Base-by-base conservation (phyloP, 2,888 invertebrate genomes). In the Lasioglossum lativentre region DNA sequence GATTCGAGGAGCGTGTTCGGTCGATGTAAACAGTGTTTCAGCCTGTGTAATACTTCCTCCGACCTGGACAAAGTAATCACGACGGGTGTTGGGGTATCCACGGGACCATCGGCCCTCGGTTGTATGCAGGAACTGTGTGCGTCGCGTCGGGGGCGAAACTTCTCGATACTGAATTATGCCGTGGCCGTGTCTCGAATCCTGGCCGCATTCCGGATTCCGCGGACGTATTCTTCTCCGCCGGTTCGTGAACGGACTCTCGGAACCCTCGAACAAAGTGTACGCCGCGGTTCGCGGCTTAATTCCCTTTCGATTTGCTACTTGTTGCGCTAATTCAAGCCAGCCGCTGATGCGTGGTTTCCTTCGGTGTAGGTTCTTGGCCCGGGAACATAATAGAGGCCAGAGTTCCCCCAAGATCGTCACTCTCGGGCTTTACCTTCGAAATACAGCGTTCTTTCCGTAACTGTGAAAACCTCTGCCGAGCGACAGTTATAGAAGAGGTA, bases 21-120 rank as follows among this genome's bases (percentile, higher is more conserved):
- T 82, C 82, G 89, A 88, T 88, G 90, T 90, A 90, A 93, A 91
- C 91, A 90, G 71, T 82, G 75, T 66, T 71, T 77, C 27, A 79
- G 78, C 73, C 70, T 74, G 84, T 83, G 87, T 89, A 88, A 89
- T 92, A 91, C 90, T 91, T 90, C 86, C 86, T 78, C 84, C 72
- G 78, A 45, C 73, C 82, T 66, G 86, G 79, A 72, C 72, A 80
- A 89, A 86, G 83, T 86, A 86, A 87, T 77, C 72, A 30, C 52
- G 47, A 73, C 10, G 30, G 40, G 42, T 52, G 52, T 52, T n/a
- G 52, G 52, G 3, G 23, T 23, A n/a, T 23, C 23, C 23, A 12
- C 16, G 47, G 59, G 40, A 40, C 63, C 47, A 30, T 40, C 30
- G 23, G 23, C 14, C 77, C 27, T 34, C 14, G 52, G 42, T 56